Conservation (phyloP, 2,113 vertebrate genomes). For the Ia io region DNA sequence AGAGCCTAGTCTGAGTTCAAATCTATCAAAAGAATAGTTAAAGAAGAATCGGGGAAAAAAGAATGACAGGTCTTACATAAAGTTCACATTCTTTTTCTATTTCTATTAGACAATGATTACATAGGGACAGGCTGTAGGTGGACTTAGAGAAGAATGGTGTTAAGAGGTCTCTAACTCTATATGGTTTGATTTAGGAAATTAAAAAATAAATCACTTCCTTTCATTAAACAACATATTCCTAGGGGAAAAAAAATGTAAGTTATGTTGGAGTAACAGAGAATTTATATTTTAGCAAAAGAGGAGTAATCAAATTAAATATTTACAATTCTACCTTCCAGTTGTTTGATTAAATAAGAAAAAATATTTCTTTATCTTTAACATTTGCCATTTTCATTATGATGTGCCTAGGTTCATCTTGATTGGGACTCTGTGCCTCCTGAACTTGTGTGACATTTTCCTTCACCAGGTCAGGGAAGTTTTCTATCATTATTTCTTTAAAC, state of each 20-base stretch:
- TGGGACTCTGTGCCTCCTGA: too few relatives aligned
- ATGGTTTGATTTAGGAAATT: background rate
- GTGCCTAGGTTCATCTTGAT: too few relatives aligned
- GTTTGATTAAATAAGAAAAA: background rate
- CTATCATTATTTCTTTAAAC: too few relatives aligned
- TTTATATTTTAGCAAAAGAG: background rate
- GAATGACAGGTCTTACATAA: background rate
- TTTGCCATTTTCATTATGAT: too few relatives aligned
- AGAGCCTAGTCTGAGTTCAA: background rate
- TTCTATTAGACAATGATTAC: background rate
- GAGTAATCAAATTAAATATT: background rate
- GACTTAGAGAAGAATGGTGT: background rate
- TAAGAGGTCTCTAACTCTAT: background rate
- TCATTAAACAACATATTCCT: background rate
- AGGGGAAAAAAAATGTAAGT: background rate
- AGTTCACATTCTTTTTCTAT: background rate
- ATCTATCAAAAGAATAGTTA: background rate
- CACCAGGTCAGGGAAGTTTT: too few relatives aligned
- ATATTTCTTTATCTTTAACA: too few relatives aligned
- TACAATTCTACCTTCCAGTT: background rate
- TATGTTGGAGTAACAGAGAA: background rate
- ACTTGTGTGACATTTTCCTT: too few relatives aligned
- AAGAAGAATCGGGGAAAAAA: background rate
- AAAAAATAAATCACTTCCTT: background rate
- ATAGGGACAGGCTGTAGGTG: fast-evolving